These are phyloP conservation scores for Drosophila mimica DNA, from an alignment of 2,888 invertebrate genomes.

Conservation along the genomic window DNA sequence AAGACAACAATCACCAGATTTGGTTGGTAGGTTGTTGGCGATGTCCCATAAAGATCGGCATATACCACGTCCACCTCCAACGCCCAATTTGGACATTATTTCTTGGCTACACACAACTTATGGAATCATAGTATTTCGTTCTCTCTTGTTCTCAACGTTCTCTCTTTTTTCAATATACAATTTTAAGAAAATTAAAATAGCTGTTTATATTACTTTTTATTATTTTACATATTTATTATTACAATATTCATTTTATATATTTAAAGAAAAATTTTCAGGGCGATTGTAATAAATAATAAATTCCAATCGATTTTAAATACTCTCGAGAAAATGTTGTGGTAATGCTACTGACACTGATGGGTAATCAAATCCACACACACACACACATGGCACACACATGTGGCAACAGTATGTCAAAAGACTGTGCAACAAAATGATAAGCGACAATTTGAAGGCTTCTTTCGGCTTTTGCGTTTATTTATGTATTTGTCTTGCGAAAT, in stretches of 20 bases:
- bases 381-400: not conserved
- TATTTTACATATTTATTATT: not conserved
- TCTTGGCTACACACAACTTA: too few species aligned
- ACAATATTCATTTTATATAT: not conserved
- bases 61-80: too few species aligned
- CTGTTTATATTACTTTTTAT: not conserved
- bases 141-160: too few species aligned
- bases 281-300: not conserved
- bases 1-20: too few species aligned
- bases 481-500: not conserved
- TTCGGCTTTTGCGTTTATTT: conserved; percentile 5
- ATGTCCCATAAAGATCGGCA: too few species aligned
- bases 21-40: too few species aligned
- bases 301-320: not conserved
- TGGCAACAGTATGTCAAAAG: not conserved
- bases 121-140: too few species aligned
- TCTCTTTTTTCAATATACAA: too few species aligned
- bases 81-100: too few species aligned
- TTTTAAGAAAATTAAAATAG: not conserved
- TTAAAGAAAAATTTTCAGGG: not conserved
- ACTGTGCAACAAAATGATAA: conserved; percentile 1
- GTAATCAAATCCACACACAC: not conserved
- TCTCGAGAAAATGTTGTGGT: not conserved
- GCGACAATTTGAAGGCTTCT: conserved; percentile 5
- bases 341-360: not conserved